A percentile compares a stretch with the other conserved stretches of the same genome.
These are phyloP conservation scores for Drosophila kepulauana DNA, from an alignment of 1,140 invertebrate species.

Conservation along the genomic window DNA sequence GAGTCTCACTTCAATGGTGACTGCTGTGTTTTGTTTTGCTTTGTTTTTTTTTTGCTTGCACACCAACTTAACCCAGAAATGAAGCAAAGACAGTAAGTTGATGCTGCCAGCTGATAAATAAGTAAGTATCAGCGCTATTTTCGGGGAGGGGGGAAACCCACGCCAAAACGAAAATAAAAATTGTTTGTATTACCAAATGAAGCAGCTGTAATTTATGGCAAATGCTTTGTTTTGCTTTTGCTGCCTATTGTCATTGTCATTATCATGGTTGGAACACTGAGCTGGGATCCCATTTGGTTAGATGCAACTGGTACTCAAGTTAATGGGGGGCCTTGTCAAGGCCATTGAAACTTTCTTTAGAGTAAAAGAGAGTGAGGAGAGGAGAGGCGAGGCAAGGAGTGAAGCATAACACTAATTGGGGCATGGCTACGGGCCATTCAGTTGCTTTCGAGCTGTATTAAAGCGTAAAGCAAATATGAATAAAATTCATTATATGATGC, in stretches of 20 bases:
- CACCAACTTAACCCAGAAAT: slow-evolving; percentile 75
- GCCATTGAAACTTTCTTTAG: slow-evolving; percentile 71
- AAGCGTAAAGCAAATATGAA: slow-evolving; percentile 42
- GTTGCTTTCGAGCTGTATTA: slow-evolving; percentile 20
- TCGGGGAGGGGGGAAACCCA: slow-evolving; percentile 44
- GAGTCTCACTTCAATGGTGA: slow-evolving; percentile 30
- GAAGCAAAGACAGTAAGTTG: slow-evolving; percentile 22
- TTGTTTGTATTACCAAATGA: slow-evolving; percentile 65
- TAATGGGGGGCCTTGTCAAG: slow-evolving; percentile 64
- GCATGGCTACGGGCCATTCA: slow-evolving; percentile 21
- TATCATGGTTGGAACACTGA: neutral
- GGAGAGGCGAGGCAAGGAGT: neutral
- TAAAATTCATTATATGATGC: slow-evolving; percentile 68
- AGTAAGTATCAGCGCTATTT: slow-evolving; percentile 5
- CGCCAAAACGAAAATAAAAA: slow-evolving; percentile 37
- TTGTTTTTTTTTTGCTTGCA: slow-evolving; percentile 25
- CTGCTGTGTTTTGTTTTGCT: no score
- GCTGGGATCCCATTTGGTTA: neutral
- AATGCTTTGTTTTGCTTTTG: slow-evolving; percentile 60
- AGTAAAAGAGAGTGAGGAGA: neutral
- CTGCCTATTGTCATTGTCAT: slow-evolving; percentile 50
- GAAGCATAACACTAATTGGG: slow-evolving; percentile 35
- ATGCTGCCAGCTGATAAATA: slow-evolving; percentile 47
- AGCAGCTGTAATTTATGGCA: slow-evolving; percentile 40
- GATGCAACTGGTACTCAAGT: slow-evolving; percentile 21